These are phyloP conservation scores for Brotula barbata DNA, from an alignment of 2,797 vertebrate species.

Conservation along the genomic window DNA sequence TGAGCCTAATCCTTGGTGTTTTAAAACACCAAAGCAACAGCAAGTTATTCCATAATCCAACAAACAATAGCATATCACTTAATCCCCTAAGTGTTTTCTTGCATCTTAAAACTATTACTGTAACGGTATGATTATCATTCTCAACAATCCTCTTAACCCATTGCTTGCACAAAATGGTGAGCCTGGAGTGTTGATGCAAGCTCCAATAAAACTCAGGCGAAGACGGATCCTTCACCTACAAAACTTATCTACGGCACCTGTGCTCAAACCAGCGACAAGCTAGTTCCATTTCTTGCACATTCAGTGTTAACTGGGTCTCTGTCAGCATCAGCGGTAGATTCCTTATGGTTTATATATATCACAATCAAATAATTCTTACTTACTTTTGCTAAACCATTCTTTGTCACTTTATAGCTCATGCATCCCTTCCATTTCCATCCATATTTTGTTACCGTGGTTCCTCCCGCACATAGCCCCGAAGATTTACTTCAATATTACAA, in stretches of 20 bases:
- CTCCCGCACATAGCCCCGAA: conserved; percentile 19
- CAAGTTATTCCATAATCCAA: conserved; percentile 46
- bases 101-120: conserved; percentile 54
- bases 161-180: conserved; percentile 35
- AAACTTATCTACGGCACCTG: conserved; percentile 7
- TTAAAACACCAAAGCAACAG: conserved; percentile 33
- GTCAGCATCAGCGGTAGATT: conserved; percentile 23
- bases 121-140: conserved; percentile 46
- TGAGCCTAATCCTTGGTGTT: not conserved
- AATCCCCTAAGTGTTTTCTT: conserved; percentile 55
- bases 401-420: conserved; percentile 26
- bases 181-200: conserved; percentile 18
- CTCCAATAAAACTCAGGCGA: conserved; percentile 7
- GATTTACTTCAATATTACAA: too few relatives aligned
- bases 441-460: too few relatives aligned
- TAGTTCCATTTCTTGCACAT: conserved; percentile 58
- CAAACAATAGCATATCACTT: conserved; percentile 67
- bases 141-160: conserved; percentile 69
- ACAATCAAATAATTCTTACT: conserved; percentile 37
- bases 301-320: conserved; percentile 28
- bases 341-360: conserved; percentile 43
- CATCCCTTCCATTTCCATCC: too few relatives aligned
- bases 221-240: conserved; percentile 16
- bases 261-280: conserved; percentile 16
- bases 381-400: conserved; percentile 36